phyloP scores from a whole-genome alignment of 37 sponge, comb jelly and placozoan genomes.

The Amphimedon queenslandica region DNA sequence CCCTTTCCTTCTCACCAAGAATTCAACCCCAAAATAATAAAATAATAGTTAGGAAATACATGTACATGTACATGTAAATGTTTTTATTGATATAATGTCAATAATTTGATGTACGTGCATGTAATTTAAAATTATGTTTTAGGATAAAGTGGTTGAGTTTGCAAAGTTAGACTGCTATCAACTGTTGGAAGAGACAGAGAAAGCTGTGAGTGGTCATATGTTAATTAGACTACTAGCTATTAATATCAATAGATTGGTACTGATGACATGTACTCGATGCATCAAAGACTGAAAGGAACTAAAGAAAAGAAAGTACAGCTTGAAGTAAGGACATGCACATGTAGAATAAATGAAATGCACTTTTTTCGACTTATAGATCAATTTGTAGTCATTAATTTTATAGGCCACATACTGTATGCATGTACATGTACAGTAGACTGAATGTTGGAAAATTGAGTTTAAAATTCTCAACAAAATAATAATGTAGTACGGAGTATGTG shows the following conservation, averaged over 20 bases:
- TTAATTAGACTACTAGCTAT: not conserved
- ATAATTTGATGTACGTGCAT: not conserved
- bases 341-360: no score
- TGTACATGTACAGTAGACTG: no score
- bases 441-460: no score
- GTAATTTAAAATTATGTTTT: not conserved
- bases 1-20: slow-evolving; percentile 16
- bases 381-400: no score
- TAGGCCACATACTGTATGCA: no score
- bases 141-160: slow-evolving; percentile 99
- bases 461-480: no score
- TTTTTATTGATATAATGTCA: not conserved
- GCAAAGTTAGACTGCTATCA: slow-evolving; percentile 82
- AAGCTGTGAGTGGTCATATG: slow-evolving; percentile 69
- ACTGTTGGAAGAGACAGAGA: slow-evolving; percentile 86
- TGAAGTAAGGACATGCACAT: not conserved
- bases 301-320: slow-evolving; percentile 7
- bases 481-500: no score
- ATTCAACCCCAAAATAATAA: not conserved
- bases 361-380: no score
- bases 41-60: not conserved
- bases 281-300: slow-evolving; percentile 58
- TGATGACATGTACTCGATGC: slow-evolving; percentile 42
- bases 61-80: no score
- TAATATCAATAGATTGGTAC: slow-evolving; percentile 47